Evolutionary conservation across 1,140 invertebrate species (phyloP), one percentile per base, ranked within the genome.

Genomic region (Lasioglossum baleicum): DNA sequence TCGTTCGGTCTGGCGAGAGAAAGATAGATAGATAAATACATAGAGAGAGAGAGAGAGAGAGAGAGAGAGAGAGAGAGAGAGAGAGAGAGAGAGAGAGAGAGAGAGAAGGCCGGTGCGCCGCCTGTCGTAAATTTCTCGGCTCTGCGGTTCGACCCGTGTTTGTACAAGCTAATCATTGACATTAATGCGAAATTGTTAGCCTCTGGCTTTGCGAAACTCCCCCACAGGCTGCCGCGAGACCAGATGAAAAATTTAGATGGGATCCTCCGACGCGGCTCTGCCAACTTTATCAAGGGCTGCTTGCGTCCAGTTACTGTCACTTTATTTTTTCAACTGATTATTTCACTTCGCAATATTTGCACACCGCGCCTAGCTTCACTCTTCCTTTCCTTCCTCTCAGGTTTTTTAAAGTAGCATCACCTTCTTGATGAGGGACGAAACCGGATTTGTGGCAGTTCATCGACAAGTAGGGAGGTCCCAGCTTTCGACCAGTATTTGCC

Each of bases 71-170:
- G 44, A 48, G 10, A 48, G 44, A 48, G 2, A 48, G 44, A 13
- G 0, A 48, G 44, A 48, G 10, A 48, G 44, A 48, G 10, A 48
- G 44, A 11, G 44, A 48, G 44, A 11, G 10, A 48, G 10, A 48
- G 10, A 11, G 44, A 11, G 44, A 44, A n/a, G 44, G 11, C 10
- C 1, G 44, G 44, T 22, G 65, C n/a, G 51, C 42, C 40, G 20
- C 64, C 42, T 26, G 35, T 48, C 65, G 65, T 66, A 66, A 66
- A 66, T 66, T 66, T 66, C 65, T 8, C 35, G n/a, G 65, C 65
- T 7, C n/a, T 7, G 65, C 65, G 10, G 56, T 40, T 48, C 31
- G 8, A 26, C 8, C 20, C 42, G 13, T n/a, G 65, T 48, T 63
- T 48, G 65, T 42, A 22, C 65, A 44, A 48, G 65, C 42, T 66